phyloP scores from a whole-genome alignment of 2,888 invertebrate species.

The Lagria hirta region DNA sequence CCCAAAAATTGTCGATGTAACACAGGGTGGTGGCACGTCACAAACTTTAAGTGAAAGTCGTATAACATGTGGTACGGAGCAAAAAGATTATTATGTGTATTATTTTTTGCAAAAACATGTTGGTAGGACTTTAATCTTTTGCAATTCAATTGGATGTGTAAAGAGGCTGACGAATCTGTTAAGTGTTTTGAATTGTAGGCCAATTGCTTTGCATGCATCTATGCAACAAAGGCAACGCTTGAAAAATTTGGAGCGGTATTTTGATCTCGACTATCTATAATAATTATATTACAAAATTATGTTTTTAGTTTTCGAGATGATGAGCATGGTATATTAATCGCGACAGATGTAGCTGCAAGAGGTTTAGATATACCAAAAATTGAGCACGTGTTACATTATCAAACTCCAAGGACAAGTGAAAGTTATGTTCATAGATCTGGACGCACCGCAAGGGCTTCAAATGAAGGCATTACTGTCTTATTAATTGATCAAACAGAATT shows the following conservation, averaged over 20 bases:
- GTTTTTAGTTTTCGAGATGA: slow-evolving; percentile 67
- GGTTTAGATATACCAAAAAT: slow-evolving; percentile 94
- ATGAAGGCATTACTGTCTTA: slow-evolving; percentile 87
- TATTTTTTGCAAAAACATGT: slow-evolving; percentile 84
- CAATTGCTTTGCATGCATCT: slow-evolving; percentile 78
- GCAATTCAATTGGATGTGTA: slow-evolving; percentile 91
- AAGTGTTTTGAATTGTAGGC: slow-evolving; percentile 68
- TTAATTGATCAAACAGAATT: slow-evolving; percentile 89
- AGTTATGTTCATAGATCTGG: slow-evolving; percentile 97
- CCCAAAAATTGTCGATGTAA: slow-evolving; percentile 92
- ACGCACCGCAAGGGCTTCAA: slow-evolving; percentile 87
- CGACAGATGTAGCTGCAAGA: slow-evolving; percentile 97
- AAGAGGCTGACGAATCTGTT: slow-evolving; percentile 73
- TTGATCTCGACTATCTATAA: not conserved
- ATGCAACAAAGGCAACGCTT: slow-evolving; percentile 95
- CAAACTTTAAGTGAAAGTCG: slow-evolving; percentile 81
- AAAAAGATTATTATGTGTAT: slow-evolving; percentile 90
- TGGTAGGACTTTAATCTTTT: slow-evolving; percentile 92
- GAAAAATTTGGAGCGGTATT: slow-evolving; percentile 84
- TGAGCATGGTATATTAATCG: slow-evolving; percentile 74
- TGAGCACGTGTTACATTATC: slow-evolving; percentile 95
- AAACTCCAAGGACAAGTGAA: slow-evolving; percentile 91
- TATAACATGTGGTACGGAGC: slow-evolving; percentile 73
- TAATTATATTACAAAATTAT: slow-evolving; percentile 1
- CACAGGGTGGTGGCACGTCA: slow-evolving; percentile 78